Evolutionary conservation across 2,113 vertebrate genomes (phyloP).

Genomic region (Upupa epops): DNA sequence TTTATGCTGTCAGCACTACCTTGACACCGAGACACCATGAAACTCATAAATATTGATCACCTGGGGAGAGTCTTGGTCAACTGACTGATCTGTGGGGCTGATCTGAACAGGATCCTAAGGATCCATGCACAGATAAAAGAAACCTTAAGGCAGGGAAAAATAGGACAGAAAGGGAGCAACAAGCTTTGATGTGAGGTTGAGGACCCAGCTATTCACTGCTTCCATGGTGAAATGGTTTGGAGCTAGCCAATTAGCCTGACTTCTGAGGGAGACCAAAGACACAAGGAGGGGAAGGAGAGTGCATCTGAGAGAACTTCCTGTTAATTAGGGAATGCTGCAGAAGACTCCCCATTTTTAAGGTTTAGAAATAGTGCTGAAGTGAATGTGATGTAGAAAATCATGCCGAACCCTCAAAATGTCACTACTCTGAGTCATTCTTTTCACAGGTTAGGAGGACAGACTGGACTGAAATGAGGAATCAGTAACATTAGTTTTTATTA

Average conservation of each 20-base stretch:
- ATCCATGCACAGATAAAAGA: neutral
- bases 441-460: neutral
- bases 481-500: neutral
- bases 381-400: neutral
- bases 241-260: neutral
- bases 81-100: neutral
- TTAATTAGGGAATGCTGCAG: neutral
- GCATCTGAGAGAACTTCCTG: neutral
- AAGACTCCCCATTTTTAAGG: neutral
- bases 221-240: neutral
- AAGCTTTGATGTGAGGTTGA: neutral
- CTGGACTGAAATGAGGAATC: neutral
- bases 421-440: neutral
- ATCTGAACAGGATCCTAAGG: neutral
- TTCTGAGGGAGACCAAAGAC: neutral
- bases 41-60: neutral
- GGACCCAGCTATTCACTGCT: neutral
- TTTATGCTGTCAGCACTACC: neutral
- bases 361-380: neutral
- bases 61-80: neutral
- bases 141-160: neutral
- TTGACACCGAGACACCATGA: neutral
- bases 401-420: neutral
- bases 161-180: neutral
- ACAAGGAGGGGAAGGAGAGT: neutral